These are phyloP conservation scores for Corythoichthys intestinalis DNA, from an alignment of 2,113 vertebrate genomes.

Conservation along the genomic window DNA sequence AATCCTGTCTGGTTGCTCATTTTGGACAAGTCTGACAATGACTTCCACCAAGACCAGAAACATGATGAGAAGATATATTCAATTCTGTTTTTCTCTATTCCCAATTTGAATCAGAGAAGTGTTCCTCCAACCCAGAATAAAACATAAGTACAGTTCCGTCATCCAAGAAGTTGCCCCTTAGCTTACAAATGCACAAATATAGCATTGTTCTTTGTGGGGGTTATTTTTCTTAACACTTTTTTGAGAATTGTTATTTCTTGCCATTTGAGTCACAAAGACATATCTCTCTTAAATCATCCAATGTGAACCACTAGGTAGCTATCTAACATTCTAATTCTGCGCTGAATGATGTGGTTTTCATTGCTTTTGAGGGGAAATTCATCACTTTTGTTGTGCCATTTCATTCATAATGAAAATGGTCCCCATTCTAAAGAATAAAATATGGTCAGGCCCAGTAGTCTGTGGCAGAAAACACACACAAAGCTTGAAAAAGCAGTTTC, in stretches of 20 bases:
- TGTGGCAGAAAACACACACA: too few relatives aligned
- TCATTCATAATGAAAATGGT: too few relatives aligned
- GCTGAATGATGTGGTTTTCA: too few relatives aligned
- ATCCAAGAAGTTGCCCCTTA: not conserved
- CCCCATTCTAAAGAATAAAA: too few relatives aligned
- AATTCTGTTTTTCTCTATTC: not conserved
- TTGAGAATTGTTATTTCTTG: not conserved
- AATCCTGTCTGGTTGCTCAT: slow-evolving; percentile 9
- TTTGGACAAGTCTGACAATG: slow-evolving; percentile 30
- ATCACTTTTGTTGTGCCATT: too few relatives aligned
- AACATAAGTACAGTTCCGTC: not conserved
- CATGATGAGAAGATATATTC: not conserved
- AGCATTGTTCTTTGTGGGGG: too few relatives aligned
- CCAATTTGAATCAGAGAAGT: not conserved
- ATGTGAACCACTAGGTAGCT: too few relatives aligned
- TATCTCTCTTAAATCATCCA: too few relatives aligned
- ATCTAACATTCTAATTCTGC: too few relatives aligned
- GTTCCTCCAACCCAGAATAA: not conserved
- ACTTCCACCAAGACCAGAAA: slow-evolving; percentile 23
- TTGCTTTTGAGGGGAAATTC: too few relatives aligned
- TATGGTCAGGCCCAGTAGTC: too few relatives aligned
- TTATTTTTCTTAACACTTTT: not conserved
- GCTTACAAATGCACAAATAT: not conserved
- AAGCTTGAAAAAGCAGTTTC: too few relatives aligned
- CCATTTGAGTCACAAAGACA: not conserved